These are phyloP conservation scores for Siphamia tubifer DNA, from an alignment of 2,113 vertebrate species.

Conservation along the genomic window DNA sequence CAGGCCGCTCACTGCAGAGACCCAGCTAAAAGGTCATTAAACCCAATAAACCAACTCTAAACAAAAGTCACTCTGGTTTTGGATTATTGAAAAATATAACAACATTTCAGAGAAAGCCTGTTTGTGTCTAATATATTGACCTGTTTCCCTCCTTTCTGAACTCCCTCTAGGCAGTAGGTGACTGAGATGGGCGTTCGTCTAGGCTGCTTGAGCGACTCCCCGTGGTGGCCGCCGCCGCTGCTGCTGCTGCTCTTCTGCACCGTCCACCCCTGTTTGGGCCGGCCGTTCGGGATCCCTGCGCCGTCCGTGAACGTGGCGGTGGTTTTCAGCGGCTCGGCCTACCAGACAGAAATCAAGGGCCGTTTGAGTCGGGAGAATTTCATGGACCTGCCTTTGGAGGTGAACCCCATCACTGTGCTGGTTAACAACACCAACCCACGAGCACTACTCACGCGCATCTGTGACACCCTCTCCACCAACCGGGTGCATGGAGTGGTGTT, in stretches of 20 bases:
- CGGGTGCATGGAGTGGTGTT: slow-evolving; percentile 94
- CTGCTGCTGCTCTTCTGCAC: slow-evolving; percentile 66
- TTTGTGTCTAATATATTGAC: slow-evolving; percentile 14
- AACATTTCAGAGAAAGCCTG: slow-evolving; percentile 32
- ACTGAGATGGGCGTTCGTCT: slow-evolving; percentile 91
- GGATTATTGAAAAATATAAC: slow-evolving; percentile 43
- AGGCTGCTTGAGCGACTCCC: slow-evolving; percentile 83
- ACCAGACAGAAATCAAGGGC: slow-evolving; percentile 85
- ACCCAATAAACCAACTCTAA: slow-evolving; percentile 38
- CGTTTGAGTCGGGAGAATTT: slow-evolving; percentile 91
- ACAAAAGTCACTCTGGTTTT: slow-evolving; percentile 21
- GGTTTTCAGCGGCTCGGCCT: slow-evolving; percentile 90
- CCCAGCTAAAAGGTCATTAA: slow-evolving; percentile 44
- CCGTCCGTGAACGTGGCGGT: slow-evolving; percentile 83
- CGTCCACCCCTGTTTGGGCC: slow-evolving; percentile 65
- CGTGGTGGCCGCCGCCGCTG: slow-evolving; percentile 77
- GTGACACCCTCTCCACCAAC: slow-evolving; percentile 87
- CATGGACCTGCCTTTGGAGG: slow-evolving; percentile 93
- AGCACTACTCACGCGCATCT: slow-evolving; percentile 92
- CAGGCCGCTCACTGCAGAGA: slow-evolving; percentile 6
- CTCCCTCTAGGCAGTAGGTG: slow-evolving; percentile 80
- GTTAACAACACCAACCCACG: slow-evolving; percentile 96
- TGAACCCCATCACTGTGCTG: slow-evolving; percentile 90
- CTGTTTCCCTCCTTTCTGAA: background rate
- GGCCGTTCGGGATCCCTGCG: slow-evolving; percentile 71